Percentiles rank a stretch among this genome's conserved stretches.
Conservation (phyloP, 2,797 vertebrate genomes). For the Spea hammondii region DNA sequence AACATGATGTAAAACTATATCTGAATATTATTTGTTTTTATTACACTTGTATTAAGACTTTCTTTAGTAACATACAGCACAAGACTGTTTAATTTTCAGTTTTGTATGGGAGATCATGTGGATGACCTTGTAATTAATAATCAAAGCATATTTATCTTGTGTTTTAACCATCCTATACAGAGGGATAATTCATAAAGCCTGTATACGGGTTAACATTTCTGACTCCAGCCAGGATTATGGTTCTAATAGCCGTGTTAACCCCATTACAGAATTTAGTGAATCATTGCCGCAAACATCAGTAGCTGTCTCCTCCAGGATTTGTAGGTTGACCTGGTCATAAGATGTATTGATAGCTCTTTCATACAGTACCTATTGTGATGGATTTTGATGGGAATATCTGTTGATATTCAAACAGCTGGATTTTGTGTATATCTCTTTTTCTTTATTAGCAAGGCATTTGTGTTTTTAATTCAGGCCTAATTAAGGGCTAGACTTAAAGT, state of each 20-base stretch:
- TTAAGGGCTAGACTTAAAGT: too few species aligned
- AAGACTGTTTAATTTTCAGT: not conserved
- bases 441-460: too few species aligned
- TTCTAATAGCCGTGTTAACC: not conserved
- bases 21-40: too few species aligned
- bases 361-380: not conserved
- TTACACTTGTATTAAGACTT: too few species aligned
- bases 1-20: too few species aligned
- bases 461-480: too few species aligned
- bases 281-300: not conserved
- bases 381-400: not conserved
- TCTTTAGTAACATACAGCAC: too few species aligned
- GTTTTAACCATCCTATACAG: not conserved
- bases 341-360: not conserved
- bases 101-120: constrained; percentile 11
- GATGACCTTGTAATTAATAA: not conserved
- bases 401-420: not conserved
- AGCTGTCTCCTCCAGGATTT: not conserved
- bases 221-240: not conserved
- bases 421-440: not conserved
- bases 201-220: not conserved
- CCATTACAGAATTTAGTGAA: not conserved
- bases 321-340: constrained; percentile 4
- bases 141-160: not conserved
- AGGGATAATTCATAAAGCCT: not conserved